Evolutionary conservation across 2,113 vertebrate genomes (phyloP).

Genomic region (Callospermophilus lateralis): DNA sequence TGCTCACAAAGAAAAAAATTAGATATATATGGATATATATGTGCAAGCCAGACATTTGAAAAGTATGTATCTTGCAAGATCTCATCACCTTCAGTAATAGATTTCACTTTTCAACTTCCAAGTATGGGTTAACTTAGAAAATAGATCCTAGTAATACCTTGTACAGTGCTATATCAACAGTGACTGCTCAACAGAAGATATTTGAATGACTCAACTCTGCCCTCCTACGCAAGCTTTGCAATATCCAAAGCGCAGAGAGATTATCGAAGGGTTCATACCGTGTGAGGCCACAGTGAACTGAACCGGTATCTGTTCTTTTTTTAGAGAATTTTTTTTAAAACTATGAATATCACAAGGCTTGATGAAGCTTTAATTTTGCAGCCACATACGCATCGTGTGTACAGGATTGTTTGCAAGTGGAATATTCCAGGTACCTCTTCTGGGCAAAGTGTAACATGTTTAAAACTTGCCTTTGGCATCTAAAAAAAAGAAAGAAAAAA

Average conservation of each 20-base stretch:
- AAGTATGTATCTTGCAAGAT: not conserved
- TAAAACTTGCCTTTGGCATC: conserved; percentile 5
- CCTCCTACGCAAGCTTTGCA: not conserved
- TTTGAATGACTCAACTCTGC: not conserved
- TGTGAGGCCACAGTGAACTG: not conserved
- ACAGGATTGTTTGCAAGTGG: not conserved
- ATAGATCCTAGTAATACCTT: not conserved
- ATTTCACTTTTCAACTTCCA: conserved; percentile 43
- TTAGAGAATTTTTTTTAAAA: not conserved
- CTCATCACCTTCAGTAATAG: not conserved
- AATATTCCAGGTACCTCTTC: not conserved
- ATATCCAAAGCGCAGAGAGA: not conserved
- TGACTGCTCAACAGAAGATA: not conserved
- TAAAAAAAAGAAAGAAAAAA: not conserved
- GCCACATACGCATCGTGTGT: not conserved
- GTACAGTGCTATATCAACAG: not conserved
- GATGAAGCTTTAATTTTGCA: not conserved
- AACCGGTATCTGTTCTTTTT: conserved; percentile 22
- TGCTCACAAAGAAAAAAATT: not conserved
- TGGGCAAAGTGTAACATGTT: not conserved
- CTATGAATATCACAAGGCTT: not conserved
- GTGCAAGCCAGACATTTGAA: not conserved
- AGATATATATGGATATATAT: not conserved
- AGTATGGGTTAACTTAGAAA: conserved; percentile 29
- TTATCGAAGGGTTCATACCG: not conserved